Percentiles rank a stretch among this genome's conserved stretches.
phyloP scores from a whole-genome alignment of 1,140 invertebrate genomes.

The Hydropsyche tenuis region DNA sequence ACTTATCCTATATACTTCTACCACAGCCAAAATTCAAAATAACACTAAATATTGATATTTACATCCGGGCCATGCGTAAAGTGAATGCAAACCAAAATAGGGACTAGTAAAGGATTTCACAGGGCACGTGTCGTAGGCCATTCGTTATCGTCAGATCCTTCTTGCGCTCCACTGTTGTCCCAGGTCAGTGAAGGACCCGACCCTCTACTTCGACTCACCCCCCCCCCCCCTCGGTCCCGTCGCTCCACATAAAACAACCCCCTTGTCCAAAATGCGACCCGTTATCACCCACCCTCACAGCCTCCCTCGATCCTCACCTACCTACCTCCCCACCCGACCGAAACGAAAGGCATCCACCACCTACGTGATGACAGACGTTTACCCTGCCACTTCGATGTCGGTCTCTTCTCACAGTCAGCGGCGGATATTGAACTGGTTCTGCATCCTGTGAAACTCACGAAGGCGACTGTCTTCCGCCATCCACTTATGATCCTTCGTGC shows the following conservation, averaged over 20 bases:
- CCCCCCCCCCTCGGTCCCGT: neutral
- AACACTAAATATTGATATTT: too few relatives aligned
- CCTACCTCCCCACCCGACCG: neutral
- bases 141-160: conserved; percentile 34
- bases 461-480: neutral
- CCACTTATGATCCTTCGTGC: too few relatives aligned
- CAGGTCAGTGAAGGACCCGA: conserved; percentile 7
- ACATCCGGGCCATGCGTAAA: too few relatives aligned
- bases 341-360: neutral
- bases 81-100: too few relatives aligned
- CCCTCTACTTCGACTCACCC: too few relatives aligned
- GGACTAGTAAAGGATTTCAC: neutral
- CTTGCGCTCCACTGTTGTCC: conserved; percentile 12
- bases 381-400: too few relatives aligned
- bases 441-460: conserved; percentile 11
- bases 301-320: neutral
- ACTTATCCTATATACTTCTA: too few relatives aligned
- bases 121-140: neutral
- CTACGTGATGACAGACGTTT: conserved; percentile 7
- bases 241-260: conserved; percentile 24
- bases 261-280: conserved; percentile 12
- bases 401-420: neutral
- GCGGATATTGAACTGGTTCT: conserved; percentile 18
- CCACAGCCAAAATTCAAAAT: too few relatives aligned
- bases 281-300: neutral